These are phyloP conservation scores for Platycercus adscitus DNA, from an alignment of 2,113 vertebrate genomes.

Conservation along the genomic window DNA sequence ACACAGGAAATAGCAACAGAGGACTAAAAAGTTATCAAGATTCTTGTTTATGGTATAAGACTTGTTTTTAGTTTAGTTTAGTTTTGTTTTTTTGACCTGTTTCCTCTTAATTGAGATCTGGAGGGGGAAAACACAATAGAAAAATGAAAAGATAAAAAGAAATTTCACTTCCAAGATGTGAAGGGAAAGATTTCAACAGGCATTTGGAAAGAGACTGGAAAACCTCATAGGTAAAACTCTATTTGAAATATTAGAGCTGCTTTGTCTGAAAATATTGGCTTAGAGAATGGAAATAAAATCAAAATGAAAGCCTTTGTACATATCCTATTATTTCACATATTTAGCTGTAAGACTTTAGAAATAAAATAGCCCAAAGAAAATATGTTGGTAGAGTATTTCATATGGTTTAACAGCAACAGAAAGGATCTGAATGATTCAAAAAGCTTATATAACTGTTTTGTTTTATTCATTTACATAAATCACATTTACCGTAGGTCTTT, in stretches of 20 bases:
- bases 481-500: constrained; percentile 83
- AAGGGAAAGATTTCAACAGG: constrained; percentile 26
- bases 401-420: constrained; percentile 62
- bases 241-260: constrained; percentile 65
- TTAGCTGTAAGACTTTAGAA: constrained; percentile 67
- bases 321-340: constrained; percentile 71
- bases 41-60: neutral
- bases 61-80: neutral
- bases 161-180: neutral
- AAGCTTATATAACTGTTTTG: constrained; percentile 79
- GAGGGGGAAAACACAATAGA: neutral
- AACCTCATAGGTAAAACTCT: constrained; percentile 56
- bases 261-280: constrained; percentile 66
- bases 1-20: neutral
- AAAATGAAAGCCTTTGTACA: constrained; percentile 65
- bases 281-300: constrained; percentile 64
- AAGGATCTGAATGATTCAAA: constrained; percentile 73
- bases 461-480: constrained; percentile 84
- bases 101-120: neutral
- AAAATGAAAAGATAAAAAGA: constrained; percentile 32
- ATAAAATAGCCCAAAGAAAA: constrained; percentile 69
- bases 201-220: constrained; percentile 54
- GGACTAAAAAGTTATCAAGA: neutral
- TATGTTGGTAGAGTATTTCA: constrained; percentile 51
- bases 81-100: neutral